These are phyloP conservation scores for Megaceryle alcyon DNA, from an alignment of 2,797 vertebrate species.

Conservation along the genomic window DNA sequence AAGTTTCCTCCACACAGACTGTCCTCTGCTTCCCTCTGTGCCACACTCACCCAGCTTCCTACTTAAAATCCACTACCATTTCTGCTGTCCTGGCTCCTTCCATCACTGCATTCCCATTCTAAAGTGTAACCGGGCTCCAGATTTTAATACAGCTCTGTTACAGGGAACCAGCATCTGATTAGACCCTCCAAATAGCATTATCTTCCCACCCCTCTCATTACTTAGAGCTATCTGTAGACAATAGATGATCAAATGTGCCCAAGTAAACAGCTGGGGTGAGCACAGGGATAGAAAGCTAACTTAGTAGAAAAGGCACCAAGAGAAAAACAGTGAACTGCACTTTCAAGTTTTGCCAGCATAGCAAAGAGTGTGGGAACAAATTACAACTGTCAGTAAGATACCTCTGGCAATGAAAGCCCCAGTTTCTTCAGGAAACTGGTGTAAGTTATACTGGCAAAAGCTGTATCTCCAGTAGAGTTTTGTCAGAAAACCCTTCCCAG, in stretches of 20 bases:
- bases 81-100: background rate
- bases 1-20: background rate
- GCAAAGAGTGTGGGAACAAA: conserved; percentile 70
- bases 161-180: background rate
- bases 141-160: background rate
- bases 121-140: background rate
- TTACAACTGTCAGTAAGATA: conserved; percentile 57
- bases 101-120: background rate
- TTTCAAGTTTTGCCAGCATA: conserved; percentile 71
- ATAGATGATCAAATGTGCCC: conserved; percentile 59
- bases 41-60: background rate
- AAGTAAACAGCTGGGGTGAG: conserved; percentile 62
- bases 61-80: background rate
- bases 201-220: conserved; percentile 31
- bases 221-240: conserved; percentile 15
- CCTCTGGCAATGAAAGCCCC: conserved; percentile 67
- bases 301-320: conserved; percentile 5
- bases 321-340: conserved; percentile 52
- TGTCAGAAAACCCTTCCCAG: conserved; percentile 63
- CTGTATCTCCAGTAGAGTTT: conserved; percentile 56
- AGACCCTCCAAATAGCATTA: background rate
- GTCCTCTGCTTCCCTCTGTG: background rate
- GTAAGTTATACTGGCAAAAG: conserved; percentile 48
- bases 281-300: conserved; percentile 39
- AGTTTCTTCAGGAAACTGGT: conserved; percentile 66